phyloP scores from a whole-genome alignment of 2,888 invertebrate species.

The Drosophila pegasa region DNA sequence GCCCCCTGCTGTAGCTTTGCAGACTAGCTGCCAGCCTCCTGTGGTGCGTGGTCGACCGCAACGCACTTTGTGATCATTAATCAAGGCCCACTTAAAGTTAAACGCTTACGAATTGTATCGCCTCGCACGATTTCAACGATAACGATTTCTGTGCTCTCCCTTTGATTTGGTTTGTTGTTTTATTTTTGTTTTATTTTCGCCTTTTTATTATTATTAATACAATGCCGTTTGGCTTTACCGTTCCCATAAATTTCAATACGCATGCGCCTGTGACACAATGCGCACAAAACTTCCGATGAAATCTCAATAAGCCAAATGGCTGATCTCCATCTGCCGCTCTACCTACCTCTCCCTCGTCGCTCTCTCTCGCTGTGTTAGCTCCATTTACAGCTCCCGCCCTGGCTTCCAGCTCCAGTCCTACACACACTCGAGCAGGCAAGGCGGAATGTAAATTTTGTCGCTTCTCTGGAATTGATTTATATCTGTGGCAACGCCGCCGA shows the following conservation, averaged over 20 bases:
- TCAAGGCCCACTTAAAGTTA: slow-evolving; percentile 77
- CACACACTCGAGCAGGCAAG: slow-evolving; percentile 42
- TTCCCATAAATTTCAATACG: slow-evolving; percentile 75
- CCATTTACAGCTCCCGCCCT: slow-evolving; percentile 11
- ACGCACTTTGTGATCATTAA: slow-evolving; percentile 69
- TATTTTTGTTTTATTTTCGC: slow-evolving; percentile 21
- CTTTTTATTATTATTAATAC: slow-evolving; percentile 66
- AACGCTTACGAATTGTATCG: slow-evolving; percentile 79
- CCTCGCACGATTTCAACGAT: slow-evolving; percentile 72
- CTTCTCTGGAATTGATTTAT: slow-evolving; percentile 78
- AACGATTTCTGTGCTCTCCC: slow-evolving; percentile 59
- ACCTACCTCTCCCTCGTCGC: neutral
- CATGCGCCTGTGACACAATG: slow-evolving; percentile 72
- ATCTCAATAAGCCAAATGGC: slow-evolving; percentile 73
- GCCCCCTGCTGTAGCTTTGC: slow-evolving; percentile 52
- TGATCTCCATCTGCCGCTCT: slow-evolving; percentile 35
- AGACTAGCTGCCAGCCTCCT: slow-evolving; percentile 55
- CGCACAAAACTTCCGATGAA: slow-evolving; percentile 76
- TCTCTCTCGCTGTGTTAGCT: neutral
- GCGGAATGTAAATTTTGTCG: slow-evolving; percentile 77
- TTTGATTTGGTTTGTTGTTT: slow-evolving; percentile 30
- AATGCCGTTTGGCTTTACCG: slow-evolving; percentile 76
- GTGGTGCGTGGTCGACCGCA: slow-evolving; percentile 66
- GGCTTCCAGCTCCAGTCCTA: slow-evolving; percentile 25
- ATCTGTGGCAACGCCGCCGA: slow-evolving; percentile 55